phyloP scores from a whole-genome alignment of 2,797 vertebrate genomes.

The Rhinoraja longicauda region DNA sequence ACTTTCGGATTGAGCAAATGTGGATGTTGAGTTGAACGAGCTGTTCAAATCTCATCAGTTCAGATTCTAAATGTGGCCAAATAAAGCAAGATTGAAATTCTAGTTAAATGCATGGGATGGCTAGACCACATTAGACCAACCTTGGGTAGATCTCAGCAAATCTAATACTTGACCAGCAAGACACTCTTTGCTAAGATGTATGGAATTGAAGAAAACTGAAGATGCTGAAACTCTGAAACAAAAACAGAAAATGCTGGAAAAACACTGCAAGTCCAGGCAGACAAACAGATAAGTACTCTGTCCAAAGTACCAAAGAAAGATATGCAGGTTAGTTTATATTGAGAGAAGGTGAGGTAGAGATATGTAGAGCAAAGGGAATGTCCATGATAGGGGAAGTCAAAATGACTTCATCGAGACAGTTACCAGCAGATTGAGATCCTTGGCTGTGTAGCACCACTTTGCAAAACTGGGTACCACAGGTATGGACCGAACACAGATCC shows the following conservation, averaged over 20 bases:
- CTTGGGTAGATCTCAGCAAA: not conserved
- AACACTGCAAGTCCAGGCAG: too few relatives aligned
- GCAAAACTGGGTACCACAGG: too few relatives aligned
- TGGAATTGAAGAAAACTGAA: too few relatives aligned
- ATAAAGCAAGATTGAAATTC: not conserved
- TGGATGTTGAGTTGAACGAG: too few relatives aligned
- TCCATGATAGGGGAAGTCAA: not conserved
- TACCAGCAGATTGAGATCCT: too few relatives aligned
- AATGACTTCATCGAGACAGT: not conserved
- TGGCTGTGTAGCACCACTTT: not conserved
- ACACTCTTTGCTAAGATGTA: not conserved
- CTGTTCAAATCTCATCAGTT: not conserved
- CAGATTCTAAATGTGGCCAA: not conserved
- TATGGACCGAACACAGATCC: not conserved
- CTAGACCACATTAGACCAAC: not conserved
- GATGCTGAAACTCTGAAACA: too few relatives aligned
- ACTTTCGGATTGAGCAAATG: not conserved
- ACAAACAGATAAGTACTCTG: too few relatives aligned
- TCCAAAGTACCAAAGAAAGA: too few relatives aligned
- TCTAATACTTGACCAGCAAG: not conserved
- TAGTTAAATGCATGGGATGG: not conserved
- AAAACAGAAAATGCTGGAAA: too few relatives aligned
- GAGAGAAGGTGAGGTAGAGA: too few relatives aligned
- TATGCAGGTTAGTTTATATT: too few relatives aligned
- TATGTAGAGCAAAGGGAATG: not conserved